These are phyloP conservation scores for Callopanchax toddi DNA, from an alignment of 2,113 vertebrate genomes.

Conservation along the genomic window DNA sequence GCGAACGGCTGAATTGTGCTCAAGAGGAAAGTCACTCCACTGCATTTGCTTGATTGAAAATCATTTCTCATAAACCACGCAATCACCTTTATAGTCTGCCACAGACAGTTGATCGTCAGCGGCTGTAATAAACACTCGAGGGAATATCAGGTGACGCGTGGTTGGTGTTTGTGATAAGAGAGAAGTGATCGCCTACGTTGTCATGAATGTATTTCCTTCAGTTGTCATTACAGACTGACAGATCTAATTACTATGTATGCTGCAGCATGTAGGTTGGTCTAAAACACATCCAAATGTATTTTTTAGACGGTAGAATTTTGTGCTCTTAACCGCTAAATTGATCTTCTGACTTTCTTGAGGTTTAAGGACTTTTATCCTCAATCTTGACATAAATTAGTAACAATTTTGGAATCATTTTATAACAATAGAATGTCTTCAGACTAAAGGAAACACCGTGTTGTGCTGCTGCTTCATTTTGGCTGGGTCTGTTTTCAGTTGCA, in stretches of 20 bases:
- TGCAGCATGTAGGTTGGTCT: slow-evolving; percentile 23
- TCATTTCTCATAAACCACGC: slow-evolving; percentile 69
- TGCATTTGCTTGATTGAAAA: slow-evolving; percentile 68
- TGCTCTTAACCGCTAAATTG: slow-evolving; percentile 30
- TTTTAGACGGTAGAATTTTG: slow-evolving; percentile 16
- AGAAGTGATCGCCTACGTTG: slow-evolving; percentile 34
- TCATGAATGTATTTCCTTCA: slow-evolving; percentile 49
- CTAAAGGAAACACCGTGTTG: not conserved
- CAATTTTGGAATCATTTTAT: not conserved
- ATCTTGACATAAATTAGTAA: not conserved
- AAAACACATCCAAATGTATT: slow-evolving; percentile 20
- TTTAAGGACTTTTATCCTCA: not conserved
- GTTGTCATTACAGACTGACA: slow-evolving; percentile 36
- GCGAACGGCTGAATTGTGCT: slow-evolving; percentile 62
- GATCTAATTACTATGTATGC: slow-evolving; percentile 41
- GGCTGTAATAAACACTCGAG: slow-evolving; percentile 51
- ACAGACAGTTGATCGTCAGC: slow-evolving; percentile 58
- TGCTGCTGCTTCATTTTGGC: not conserved
- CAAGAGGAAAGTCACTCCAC: slow-evolving; percentile 63
- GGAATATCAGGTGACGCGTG: slow-evolving; percentile 47
- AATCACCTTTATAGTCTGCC: slow-evolving; percentile 72
- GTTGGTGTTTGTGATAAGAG: slow-evolving; percentile 41
- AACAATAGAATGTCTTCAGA: not conserved
- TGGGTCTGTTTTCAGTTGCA: too few species aligned
- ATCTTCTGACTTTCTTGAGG: slow-evolving; percentile 8